phyloP scores from a whole-genome alignment of 2,888 invertebrate genomes.

The Chrysolina oricalcia region DNA sequence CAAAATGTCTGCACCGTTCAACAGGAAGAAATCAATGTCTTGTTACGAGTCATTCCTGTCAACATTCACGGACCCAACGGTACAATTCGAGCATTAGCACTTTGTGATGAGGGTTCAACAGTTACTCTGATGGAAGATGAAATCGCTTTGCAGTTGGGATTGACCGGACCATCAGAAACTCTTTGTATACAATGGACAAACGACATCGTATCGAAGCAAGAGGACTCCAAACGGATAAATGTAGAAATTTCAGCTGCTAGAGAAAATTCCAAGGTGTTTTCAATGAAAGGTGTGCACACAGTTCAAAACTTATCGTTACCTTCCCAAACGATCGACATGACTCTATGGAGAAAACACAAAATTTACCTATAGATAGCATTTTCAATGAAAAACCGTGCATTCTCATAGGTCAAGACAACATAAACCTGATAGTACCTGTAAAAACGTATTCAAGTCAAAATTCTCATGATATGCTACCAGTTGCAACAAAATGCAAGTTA shows the following conservation, averaged over 20 bases:
- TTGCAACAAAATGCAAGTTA: conserved; percentile 4
- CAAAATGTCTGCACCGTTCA: not conserved
- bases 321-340: not conserved
- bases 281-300: conserved; percentile 1
- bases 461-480: not conserved
- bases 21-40: not conserved
- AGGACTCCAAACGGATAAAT: conserved; percentile 1
- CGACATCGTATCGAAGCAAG: not conserved
- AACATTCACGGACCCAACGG: conserved; percentile 3
- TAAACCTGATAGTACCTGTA: conserved; percentile 7
- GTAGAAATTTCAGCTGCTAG: not conserved
- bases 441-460: conserved; percentile 5
- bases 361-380: not conserved
- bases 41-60: no score
- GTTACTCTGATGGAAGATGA: not conserved
- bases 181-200: not conserved
- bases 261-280: not conserved
- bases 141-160: not conserved
- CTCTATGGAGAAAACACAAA: not conserved
- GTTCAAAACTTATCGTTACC: not conserved
- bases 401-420: not conserved
- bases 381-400: not conserved
- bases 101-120: not conserved
- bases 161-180: not conserved
- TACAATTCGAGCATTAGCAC: not conserved